Base-by-base conservation (phyloP, 2,113 vertebrate species). In the Pseudopipra pipra region DNA sequence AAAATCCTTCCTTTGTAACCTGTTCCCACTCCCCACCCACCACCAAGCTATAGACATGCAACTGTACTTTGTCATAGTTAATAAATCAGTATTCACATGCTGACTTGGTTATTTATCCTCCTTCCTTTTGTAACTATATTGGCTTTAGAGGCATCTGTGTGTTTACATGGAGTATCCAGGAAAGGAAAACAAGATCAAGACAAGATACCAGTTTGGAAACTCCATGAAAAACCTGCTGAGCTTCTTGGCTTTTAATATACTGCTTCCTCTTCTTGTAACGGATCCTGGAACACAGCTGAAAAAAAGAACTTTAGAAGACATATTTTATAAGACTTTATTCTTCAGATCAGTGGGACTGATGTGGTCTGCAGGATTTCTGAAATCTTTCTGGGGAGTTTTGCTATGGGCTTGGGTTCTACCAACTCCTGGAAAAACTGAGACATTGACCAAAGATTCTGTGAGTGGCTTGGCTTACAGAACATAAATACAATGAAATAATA, bases 341-440 rank as follows among this genome's bases (percentile, higher is more conserved):
- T 82, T 85, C 43, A 56, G 63, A 56, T 71, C 39, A 59, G 23
- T 14, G 14, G 51, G 55, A 37, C 35, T 74, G 81, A 89, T 62
- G 59, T 41, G 83, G 87, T 56, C 71, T 95, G 68, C 54, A 95
- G 66, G 65, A 72, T 95, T 96, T 93, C 76, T 85, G 55, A 84
- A 84, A 27, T 59, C 52, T 93, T 96, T 93, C 85, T 85, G 74
- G 75, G 66, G 62, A 76, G 33, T 77, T 96, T 94, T 92, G 52
- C 56, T 85, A 51, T 58, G 79, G 89, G 73, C 58, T 95, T 92
- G 75, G 90, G 90, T 96, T 95, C 83, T 92, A 52, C 80, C 85
- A 96, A 14, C 87, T 89, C 8, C 8, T 68, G 81, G 52, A 80
- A 95, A 87, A 90, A 79, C 58, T 56, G 75, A 81, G 77, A 66